Base-by-base conservation (phyloP, 2,113 vertebrate species). In the Mormoops blainvillei region DNA sequence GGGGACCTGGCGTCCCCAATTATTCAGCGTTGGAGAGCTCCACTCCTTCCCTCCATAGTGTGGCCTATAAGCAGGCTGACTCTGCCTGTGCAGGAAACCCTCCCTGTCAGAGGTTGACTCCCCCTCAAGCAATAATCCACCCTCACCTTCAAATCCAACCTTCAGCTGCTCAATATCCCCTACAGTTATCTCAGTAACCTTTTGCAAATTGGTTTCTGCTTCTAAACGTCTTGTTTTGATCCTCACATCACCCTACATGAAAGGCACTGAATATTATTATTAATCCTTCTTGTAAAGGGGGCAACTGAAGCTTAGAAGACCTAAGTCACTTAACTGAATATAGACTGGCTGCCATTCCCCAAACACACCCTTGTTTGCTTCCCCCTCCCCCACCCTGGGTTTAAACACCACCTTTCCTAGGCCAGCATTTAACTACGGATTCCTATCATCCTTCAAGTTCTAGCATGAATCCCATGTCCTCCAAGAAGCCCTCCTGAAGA, bases 141-240 rank as follows among this genome's bases (percentile, higher is more conserved):
- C 54, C 61, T 28, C 45, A 12, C 81, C 28, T 74, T 85, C 22
- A 83, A 33, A n/a, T 18, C n/a, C 20, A 19, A 74, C 50, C 31
- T 70, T 92, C 58, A 70, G 28, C 58, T 36, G 10, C 38, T 7
- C 22, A 0, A 19, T 4, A 5, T 52, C 20, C 24, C 65, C 76
- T 33, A 48, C 2, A 0, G 7, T 7, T 41, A 82, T 14, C 11
- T 82, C 67, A 38, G 68, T 13, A 58, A 77, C 3, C 16, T 84
- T 89, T 31, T 63, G 33, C 48, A 73, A 85, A 87, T 9, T 68
- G 20, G 15, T 58, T 86, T 73, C 45, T 76, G 70, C 11, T 48
- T 65, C 58, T 93, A 36, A 81, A 74, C 82, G 52, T 78, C 45
- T 68, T 68, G 26, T 26, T 94, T 86, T 20, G 87, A 84, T 76